Percentiles rank a stretch among this genome's conserved stretches.
phyloP scores from a whole-genome alignment of 2,888 invertebrate genomes.

The Sinotaia quadrata region DNA sequence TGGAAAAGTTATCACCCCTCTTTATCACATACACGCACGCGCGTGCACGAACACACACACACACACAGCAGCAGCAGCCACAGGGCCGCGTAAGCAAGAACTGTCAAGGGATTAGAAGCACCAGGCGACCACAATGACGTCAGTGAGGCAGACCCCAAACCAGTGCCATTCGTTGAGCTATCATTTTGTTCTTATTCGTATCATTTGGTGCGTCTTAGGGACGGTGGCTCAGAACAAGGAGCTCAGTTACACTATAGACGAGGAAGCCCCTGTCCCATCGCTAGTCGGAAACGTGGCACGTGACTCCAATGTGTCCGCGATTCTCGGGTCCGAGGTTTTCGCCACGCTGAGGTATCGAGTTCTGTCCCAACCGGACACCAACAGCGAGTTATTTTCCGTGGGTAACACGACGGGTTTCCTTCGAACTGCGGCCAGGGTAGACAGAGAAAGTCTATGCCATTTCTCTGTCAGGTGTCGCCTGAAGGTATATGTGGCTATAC shows the following conservation, averaged over 20 bases:
- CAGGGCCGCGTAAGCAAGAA: too few species aligned
- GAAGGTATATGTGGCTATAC: slow-evolving; percentile 31
- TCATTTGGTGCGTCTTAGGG: too few species aligned
- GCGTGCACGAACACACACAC: too few species aligned
- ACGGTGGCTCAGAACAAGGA: slow-evolving; percentile 25
- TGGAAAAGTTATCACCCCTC: too few species aligned
- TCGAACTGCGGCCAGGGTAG: slow-evolving; percentile 24
- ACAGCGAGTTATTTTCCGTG: slow-evolving; percentile 25
- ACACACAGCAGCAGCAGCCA: too few species aligned
- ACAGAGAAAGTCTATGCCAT: slow-evolving; percentile 33
- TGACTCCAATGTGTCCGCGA: slow-evolving; percentile 19
- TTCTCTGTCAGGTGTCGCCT: slow-evolving; percentile 29
- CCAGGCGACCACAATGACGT: too few species aligned
- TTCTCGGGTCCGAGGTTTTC: slow-evolving; percentile 20
- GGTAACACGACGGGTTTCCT: slow-evolving; percentile 29
- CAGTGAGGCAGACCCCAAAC: too few species aligned
- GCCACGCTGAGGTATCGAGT: slow-evolving; percentile 24
- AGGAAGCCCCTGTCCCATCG: slow-evolving; percentile 13
- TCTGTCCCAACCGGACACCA: slow-evolving; percentile 24
- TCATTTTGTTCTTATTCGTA: too few species aligned
- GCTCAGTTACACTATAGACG: slow-evolving; percentile 24
- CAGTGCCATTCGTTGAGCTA: too few species aligned
- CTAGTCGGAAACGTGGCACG: slow-evolving; percentile 17
- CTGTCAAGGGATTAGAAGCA: too few species aligned
- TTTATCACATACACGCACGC: too few species aligned